Evolutionary conservation across 2,888 invertebrate species (phyloP), one percentile per base, ranked within the genome.

Genomic region (Anarsia innoxiella): DNA sequence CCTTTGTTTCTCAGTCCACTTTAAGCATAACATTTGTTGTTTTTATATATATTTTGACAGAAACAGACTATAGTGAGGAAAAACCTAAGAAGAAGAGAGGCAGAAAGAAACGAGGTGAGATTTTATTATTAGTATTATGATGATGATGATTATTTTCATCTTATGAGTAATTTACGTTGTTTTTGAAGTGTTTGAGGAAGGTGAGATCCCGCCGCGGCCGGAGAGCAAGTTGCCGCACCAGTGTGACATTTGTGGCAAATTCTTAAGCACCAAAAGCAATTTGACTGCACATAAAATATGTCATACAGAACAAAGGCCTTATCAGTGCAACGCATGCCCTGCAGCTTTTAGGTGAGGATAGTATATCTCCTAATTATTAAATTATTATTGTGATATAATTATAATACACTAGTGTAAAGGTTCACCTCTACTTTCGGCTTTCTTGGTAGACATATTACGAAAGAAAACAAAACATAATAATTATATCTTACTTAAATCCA

Each of bases 171-270:
- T n/a, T n/a, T n/a, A n/a, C n/a, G n/a, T 19, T 19, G 19, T 3
- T 6, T 31, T 38, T 40, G 6, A 46, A 66, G 68, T 51, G 1
- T 42, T 46, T 2, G 5, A 55, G 2, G 53, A 59, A 0, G 66
- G 58, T 0, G 65, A 64, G 12, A 27, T 37, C 2, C 49, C 52
- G 0, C 29, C 27, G 0, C 16, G 59, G 13, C 66, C 69, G 0
- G 61, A 64, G n/a, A 77, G 76, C 46, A 78, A 73, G 42, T 42
- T 70, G 15, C 79, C 82, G 0, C 80, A 82, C 31, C 83, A 84
- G 39, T 84, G 84, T 31, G 83, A 84, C 38, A 51, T 75, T 0
- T 84, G 84, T 12, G 84, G 84, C 37, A 84, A 83, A 46, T 62
- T 83, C 12, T 59, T 84, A 0, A 82, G 80, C 41, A 80, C 73